Base-by-base conservation (phyloP, 2,888 invertebrate species). In the Dione juno region DNA sequence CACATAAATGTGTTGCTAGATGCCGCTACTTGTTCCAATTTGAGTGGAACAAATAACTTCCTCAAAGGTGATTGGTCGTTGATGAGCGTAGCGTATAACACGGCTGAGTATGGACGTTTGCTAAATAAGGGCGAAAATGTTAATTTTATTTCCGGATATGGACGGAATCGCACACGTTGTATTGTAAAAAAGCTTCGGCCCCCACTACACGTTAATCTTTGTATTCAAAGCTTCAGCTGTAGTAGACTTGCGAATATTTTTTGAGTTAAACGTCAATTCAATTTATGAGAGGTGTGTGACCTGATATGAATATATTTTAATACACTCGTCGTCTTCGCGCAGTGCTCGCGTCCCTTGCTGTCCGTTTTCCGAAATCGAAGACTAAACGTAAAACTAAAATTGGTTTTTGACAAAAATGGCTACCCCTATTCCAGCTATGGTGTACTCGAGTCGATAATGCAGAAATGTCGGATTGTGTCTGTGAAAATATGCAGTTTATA, bases 351-450 rank as follows among this genome's bases (percentile, higher is more conserved):
- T 89, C 84, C 85, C 88, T 28, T 85, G 79, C 84, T 87, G 78
- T 81, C 74, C 81, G 84, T 84, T 87, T 86, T 85, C 83, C 82
- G 82, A 89, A 89, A 86, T 89, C 82, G 87, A 85, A 85, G 84
- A 84, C 84, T 48, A 88, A 86, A 88, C 84, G 86, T 83, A 84
- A 77, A 79, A 76, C 84, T 85, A 86, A 86, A 84, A 70, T 71
- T 75, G 85, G 84, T 88, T 88, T 90, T 90, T 88, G 85, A 84
- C 88, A 89, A 92, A 93, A 90, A 93, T 93, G 92, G 93, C 92
- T 85, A 89, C 92, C 87, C 79, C 81, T 77, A 84, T 84, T 82
- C 84, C 82, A 83, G 87, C 45, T 28, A 61, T 84, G 84, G 86
- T 88, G 79, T 84, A 81, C 79, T 80, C 79, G 74, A 85, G 84